Percentiles rank a stretch among this genome's conserved stretches.
These are phyloP conservation scores for Illadopsis cleaveri DNA, from an alignment of 2,113 vertebrate species.

Conservation along the genomic window DNA sequence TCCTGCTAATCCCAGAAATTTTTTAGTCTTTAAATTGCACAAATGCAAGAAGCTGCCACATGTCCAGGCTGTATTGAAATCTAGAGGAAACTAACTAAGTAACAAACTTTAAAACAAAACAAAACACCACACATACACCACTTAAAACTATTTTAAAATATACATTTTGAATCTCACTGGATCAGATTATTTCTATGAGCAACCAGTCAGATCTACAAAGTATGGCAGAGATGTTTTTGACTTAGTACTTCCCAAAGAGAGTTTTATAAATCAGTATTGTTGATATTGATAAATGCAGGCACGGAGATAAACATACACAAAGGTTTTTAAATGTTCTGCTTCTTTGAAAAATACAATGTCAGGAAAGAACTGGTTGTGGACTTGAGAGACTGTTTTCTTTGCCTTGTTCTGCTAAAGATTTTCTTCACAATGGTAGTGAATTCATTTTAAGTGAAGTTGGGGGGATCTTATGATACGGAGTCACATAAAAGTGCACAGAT, in stretches of 20 bases:
- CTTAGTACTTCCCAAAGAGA: background rate
- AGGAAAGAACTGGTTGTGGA: background rate
- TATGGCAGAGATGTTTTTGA: background rate
- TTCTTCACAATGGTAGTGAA: background rate
- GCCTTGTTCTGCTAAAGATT: background rate
- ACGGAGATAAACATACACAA: background rate
- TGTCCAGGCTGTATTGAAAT: background rate
- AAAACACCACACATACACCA: accelerated
- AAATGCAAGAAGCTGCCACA: background rate
- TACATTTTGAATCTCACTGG: background rate
- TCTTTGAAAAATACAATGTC: background rate
- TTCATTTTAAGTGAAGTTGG: background rate
- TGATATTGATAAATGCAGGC: background rate
- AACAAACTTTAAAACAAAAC: background rate
- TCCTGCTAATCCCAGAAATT: conserved; percentile 1
- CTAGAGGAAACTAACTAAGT: background rate
- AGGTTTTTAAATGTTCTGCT: background rate
- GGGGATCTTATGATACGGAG: background rate
- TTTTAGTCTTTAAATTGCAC: background rate
- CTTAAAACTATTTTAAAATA: background rate
- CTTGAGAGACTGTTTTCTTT: background rate
- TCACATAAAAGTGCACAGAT: background rate
- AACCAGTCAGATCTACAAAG: background rate
- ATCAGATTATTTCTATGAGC: background rate
- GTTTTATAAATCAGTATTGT: background rate